Percentiles rank a stretch among this genome's conserved stretches.
phyloP scores from a whole-genome alignment of 2,888 invertebrate genomes.

The Ochlodes sylvanus region DNA sequence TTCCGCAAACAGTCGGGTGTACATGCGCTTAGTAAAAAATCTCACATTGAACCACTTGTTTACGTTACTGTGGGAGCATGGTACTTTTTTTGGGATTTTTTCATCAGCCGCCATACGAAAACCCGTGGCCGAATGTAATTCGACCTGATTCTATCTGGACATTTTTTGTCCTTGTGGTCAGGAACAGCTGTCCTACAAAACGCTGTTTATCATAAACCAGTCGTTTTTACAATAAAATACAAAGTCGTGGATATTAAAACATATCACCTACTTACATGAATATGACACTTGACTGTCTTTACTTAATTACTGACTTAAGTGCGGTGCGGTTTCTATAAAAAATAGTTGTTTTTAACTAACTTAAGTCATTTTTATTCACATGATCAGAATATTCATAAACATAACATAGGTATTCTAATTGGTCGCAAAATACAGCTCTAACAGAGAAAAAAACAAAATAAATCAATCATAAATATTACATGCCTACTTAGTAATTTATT shows the following conservation, averaged over 20 bases:
- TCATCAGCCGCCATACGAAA: slow-evolving; percentile 54
- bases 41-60: slow-evolving; percentile 51
- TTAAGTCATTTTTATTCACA: too few species aligned
- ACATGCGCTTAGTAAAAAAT: slow-evolving; percentile 18
- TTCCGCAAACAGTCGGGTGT: slow-evolving; percentile 16
- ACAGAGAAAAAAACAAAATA: too few species aligned
- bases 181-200: slow-evolving; percentile 77
- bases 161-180: slow-evolving; percentile 82
- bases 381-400: too few species aligned
- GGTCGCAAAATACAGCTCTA: too few species aligned
- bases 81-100: slow-evolving; percentile 67
- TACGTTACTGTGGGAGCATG: slow-evolving; percentile 61
- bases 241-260: neutral
- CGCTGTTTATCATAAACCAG: slow-evolving; percentile 42
- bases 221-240: slow-evolving; percentile 9
- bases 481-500: too few species aligned
- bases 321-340: too few species aligned
- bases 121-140: slow-evolving; percentile 78
- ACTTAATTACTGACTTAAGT: too few species aligned
- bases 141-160: slow-evolving; percentile 81
- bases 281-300: neutral
- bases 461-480: too few species aligned
- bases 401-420: too few species aligned
- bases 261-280: slow-evolving; percentile 16
- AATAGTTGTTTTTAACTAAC: too few species aligned